phyloP scores from a whole-genome alignment of 2,113 vertebrate species.

The Todiramphus chloris region DNA sequence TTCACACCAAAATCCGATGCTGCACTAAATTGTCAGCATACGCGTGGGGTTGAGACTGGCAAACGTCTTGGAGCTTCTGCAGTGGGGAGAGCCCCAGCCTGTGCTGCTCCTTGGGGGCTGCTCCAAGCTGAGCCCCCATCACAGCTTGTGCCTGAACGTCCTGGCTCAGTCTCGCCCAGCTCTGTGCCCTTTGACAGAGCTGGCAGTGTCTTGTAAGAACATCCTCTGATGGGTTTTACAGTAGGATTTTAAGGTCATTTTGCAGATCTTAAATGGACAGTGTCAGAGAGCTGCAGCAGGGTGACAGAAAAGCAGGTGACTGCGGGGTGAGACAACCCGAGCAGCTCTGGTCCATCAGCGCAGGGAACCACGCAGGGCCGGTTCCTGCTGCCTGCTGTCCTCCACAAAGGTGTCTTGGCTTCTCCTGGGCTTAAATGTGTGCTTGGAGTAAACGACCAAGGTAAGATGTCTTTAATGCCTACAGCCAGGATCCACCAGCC shows the following conservation, averaged over 20 bases:
- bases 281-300: neutral
- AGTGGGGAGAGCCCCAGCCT: fast-evolving
- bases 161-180: neutral
- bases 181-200: fast-evolving
- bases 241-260: neutral
- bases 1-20: neutral
- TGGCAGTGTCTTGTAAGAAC: neutral
- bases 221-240: too few relatives aligned
- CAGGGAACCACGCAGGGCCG: neutral
- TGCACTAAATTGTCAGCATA: neutral
- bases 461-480: neutral
- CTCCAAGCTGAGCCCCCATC: neutral
- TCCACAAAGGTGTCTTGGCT: neutral
- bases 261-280: too few relatives aligned
- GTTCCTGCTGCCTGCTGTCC: neutral
- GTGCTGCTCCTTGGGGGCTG: neutral
- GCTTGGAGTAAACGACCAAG: fast-evolving
- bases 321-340: neutral
- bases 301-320: neutral
- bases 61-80: neutral
- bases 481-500: neutral
- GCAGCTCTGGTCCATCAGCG: neutral
- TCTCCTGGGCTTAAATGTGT: fast-evolving
- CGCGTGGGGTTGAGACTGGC: fast-evolving
- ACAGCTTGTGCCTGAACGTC: fast-evolving